Percentiles rank a stretch among this genome's conserved stretches.
Evolutionary conservation across 2,888 invertebrate species (phyloP).

Genomic region (Hartigia nigra): DNA sequence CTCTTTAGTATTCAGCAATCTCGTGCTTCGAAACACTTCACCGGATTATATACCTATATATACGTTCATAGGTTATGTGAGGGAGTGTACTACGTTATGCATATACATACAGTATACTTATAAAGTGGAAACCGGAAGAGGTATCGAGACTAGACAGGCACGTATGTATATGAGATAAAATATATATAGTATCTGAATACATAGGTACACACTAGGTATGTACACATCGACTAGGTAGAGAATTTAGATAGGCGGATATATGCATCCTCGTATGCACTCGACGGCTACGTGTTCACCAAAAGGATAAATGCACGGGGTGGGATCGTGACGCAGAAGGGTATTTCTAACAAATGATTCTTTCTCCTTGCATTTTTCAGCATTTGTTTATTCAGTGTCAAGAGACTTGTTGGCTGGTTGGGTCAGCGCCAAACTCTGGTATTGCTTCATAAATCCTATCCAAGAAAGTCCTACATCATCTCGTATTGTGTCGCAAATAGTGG

Average conservation of each 20-base stretch:
- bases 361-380: slow-evolving; percentile 27
- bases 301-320: not conserved
- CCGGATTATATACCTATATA: not conserved
- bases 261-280: slow-evolving; percentile 7
- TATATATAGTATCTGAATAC: not conserved
- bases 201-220: not conserved
- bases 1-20: slow-evolving; percentile 2
- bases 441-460: slow-evolving; percentile 58
- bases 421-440: slow-evolving; percentile 56
- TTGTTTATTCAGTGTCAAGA: slow-evolving; percentile 52
- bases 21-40: not conserved
- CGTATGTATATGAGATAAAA: not conserved
- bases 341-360: slow-evolving; percentile 27
- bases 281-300: slow-evolving; percentile 20
- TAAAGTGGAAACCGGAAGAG: not conserved
- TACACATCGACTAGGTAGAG: not conserved
- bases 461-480: slow-evolving; percentile 54
- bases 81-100: not conserved
- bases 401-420: slow-evolving; percentile 53
- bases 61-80: not conserved
- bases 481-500: slow-evolving; percentile 53
- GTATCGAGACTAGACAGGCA: not conserved
- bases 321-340: slow-evolving; percentile 9
- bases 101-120: not conserved
- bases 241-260: not conserved